Percentiles rank a stretch among this genome's conserved stretches.
These are phyloP conservation scores for Lepidocolaptes lacrymiger DNA, from an alignment of 2,797 vertebrate species.

Conservation along the genomic window DNA sequence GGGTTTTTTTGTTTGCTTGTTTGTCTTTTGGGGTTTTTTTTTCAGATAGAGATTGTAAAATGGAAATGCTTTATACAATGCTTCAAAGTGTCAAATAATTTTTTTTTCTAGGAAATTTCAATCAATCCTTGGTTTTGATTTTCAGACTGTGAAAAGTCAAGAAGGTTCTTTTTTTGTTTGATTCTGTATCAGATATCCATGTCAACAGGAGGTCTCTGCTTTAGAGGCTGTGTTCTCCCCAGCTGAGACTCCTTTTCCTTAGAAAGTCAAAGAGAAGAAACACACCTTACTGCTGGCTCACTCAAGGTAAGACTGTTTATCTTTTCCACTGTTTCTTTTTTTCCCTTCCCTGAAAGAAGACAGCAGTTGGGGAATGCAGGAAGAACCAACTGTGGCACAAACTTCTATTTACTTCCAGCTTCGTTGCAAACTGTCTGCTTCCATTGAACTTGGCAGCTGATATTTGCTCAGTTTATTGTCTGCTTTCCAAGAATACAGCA, in stretches of 20 bases:
- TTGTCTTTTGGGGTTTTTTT: background rate
- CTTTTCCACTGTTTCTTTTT: background rate
- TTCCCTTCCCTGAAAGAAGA: background rate
- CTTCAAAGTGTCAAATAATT: background rate
- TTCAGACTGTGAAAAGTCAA: background rate
- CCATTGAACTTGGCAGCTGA: conserved; percentile 61
- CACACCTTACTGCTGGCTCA: background rate
- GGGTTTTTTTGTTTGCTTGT: background rate
- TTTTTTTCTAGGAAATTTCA: background rate
- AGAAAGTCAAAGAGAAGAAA: background rate
- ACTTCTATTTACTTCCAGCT: conserved; percentile 59
- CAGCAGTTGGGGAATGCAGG: background rate
- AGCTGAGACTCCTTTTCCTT: background rate
- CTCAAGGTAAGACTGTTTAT: background rate
- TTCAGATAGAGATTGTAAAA: background rate
- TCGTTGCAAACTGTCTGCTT: conserved; percentile 37
- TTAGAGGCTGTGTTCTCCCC: background rate
- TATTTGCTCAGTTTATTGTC: conserved; percentile 64
- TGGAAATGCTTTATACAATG: background rate
- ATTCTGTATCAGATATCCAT: background rate
- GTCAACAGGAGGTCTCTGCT: background rate
- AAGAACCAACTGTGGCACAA: conserved; percentile 39
- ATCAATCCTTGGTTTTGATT: background rate
- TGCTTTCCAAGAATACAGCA: conserved; percentile 61
- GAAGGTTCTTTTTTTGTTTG: background rate